Evolutionary conservation across 2,888 invertebrate genomes (phyloP), one percentile per base, ranked within the genome.

Genomic region (Tortricodes alternella): DNA sequence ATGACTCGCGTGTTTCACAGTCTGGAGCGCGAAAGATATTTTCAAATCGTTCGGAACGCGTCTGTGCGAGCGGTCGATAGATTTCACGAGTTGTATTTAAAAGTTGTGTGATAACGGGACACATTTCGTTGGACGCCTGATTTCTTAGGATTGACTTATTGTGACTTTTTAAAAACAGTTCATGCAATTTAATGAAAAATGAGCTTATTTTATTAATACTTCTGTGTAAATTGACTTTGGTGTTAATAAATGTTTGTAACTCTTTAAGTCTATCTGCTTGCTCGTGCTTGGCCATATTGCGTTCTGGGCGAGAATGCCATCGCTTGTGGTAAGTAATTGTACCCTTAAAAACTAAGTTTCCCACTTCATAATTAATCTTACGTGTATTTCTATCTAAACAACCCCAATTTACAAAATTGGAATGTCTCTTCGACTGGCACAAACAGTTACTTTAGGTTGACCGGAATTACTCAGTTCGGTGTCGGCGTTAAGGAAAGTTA

Each of bases 201-300:
- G n/a, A n/a, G n/a, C n/a, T n/a, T n/a, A n/a, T n/a, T n/a, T n/a
- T n/a, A n/a, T n/a, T n/a, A n/a, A n/a, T n/a, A n/a, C n/a, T n/a
- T n/a, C n/a, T n/a, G n/a, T n/a, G n/a, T n/a, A n/a, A n/a, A n/a
- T n/a, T n/a, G n/a, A n/a, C n/a, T n/a, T n/a, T n/a, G n/a, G n/a
- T n/a, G n/a, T n/a, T 18, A 23, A 2, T 15, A 11, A 3, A 15
- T 19, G 11, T 23, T 4, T 8, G n/a, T 13, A 11, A 23, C 15
- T 23, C 43, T n/a, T 8, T 23, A 43, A 35, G 21, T 49, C 35
- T 29, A 43, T 49, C 43, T 50, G 23, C 29, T n/a, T 16, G 37
- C 32, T 44, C n/a, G 24, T n/a, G 11, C 37, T 43, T n/a, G 21
- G 56, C 56, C 56, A 56, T 56, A 56, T 27, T 9, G 56, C 56